Conservation (phyloP, 2,888 invertebrate genomes). For the Hirtodrosophila histrioides region DNA sequence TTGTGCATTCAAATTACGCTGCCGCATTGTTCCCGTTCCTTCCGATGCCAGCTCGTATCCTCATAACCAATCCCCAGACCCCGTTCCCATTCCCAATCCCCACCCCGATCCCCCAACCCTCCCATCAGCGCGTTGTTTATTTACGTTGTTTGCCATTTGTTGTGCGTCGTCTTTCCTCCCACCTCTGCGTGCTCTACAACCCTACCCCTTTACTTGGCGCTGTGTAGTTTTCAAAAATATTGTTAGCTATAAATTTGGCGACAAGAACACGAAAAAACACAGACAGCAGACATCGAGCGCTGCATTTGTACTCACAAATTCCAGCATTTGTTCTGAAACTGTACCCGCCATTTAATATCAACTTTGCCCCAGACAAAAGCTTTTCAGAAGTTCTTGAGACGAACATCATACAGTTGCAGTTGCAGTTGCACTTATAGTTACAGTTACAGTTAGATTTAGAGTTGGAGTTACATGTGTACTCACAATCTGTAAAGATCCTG, state of each 20-base stretch:
- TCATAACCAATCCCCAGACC: conserved; percentile 7
- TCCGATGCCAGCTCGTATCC: conserved; percentile 25
- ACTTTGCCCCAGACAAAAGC: conserved; percentile 39
- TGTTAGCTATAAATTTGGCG: conserved; percentile 71
- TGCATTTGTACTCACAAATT: conserved; percentile 59
- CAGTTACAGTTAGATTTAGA: not conserved
- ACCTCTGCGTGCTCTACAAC: not conserved
- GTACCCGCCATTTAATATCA: conserved; percentile 44
- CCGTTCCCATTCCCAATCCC: conserved; percentile 10
- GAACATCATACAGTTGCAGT: conserved; percentile 5
- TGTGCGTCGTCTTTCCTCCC: conserved; percentile 32
- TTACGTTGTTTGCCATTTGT: conserved; percentile 75
- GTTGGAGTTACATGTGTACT: conserved; percentile 16
- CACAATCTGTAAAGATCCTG: conserved; percentile 1
- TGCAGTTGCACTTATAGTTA: conserved; percentile 1
- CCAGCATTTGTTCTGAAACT: conserved; percentile 57
- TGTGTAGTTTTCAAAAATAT: conserved; percentile 65
- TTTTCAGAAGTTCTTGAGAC: not conserved
- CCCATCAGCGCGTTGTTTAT: conserved; percentile 62
- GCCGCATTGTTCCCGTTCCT: conserved; percentile 57
- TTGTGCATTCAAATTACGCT: conserved; percentile 78
- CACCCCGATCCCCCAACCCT: conserved; percentile 1
- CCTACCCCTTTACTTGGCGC: conserved; percentile 1
- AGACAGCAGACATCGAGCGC: conserved; percentile 21
- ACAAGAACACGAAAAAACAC: conserved; percentile 21